Conservation (phyloP, 2,888 invertebrate species). For the Patella pellucida region DNA sequence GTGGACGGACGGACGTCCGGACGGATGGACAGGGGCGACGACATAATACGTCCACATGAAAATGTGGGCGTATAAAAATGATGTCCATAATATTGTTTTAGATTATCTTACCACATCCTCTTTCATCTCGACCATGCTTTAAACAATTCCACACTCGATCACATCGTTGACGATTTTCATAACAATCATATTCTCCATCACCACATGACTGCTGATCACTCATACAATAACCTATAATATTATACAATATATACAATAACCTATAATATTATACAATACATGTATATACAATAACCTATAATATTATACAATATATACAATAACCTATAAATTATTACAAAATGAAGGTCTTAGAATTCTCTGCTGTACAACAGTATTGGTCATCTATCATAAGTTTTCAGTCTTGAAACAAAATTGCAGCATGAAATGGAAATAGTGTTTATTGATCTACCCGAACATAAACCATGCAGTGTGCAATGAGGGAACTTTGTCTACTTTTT, state of each 20-base stretch:
- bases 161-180: slow-evolving; percentile 44
- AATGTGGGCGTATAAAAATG: too few species aligned
- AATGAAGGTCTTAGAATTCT: too few species aligned
- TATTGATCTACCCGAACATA: too few species aligned
- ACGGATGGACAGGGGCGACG: too few species aligned
- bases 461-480: too few species aligned
- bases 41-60: too few species aligned
- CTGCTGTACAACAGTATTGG: too few species aligned
- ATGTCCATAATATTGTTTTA: neutral
- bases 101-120: slow-evolving; percentile 55
- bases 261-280: slow-evolving; percentile 4
- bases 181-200: slow-evolving; percentile 47
- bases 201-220: slow-evolving; percentile 43
- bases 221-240: slow-evolving; percentile 44
- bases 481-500: too few species aligned
- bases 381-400: too few species aligned
- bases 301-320: neutral
- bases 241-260: neutral
- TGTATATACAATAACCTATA: neutral
- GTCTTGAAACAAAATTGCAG: too few species aligned
- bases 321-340: neutral
- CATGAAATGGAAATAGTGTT: too few species aligned
- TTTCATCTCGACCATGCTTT: slow-evolving; percentile 58
- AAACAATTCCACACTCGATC: slow-evolving; percentile 65
- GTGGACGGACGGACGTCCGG: too few species aligned